Conservation (phyloP, 2,113 vertebrate species). For the Prinia subflava region DNA sequence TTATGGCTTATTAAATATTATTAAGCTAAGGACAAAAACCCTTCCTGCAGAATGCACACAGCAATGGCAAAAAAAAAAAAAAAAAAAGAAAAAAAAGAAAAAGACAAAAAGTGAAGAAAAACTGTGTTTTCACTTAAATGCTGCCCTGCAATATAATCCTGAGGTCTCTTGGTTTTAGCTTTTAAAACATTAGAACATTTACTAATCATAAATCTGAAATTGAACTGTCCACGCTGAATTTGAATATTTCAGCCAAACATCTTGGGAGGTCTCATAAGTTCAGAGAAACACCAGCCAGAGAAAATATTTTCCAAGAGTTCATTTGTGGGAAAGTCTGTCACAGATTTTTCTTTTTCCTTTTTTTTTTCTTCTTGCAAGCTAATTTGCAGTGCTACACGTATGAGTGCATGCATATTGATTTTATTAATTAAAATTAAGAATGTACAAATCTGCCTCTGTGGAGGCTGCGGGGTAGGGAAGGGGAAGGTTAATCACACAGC, state of each 20-base stretch:
- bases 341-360: neutral
- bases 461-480: neutral
- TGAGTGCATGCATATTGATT: neutral
- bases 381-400: neutral
- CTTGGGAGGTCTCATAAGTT: neutral
- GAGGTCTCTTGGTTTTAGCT: neutral
- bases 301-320: neutral
- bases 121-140: neutral
- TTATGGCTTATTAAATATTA: conserved; percentile 27
- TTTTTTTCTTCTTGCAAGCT: neutral
- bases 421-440: conserved; percentile 40
- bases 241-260: neutral
- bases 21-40: neutral
- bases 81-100: neutral
- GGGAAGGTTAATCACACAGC: neutral
- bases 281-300: neutral
- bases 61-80: neutral
- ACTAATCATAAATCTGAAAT: neutral
- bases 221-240: neutral
- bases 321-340: neutral
- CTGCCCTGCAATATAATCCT: neutral
- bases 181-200: neutral
- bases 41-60: neutral
- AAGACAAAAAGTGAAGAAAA: neutral
- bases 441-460: neutral